A percentile compares a stretch with the other conserved stretches of the same genome.
Evolutionary conservation across 2,888 invertebrate species (phyloP).

Genomic region (Meandrusa payeni): DNA sequence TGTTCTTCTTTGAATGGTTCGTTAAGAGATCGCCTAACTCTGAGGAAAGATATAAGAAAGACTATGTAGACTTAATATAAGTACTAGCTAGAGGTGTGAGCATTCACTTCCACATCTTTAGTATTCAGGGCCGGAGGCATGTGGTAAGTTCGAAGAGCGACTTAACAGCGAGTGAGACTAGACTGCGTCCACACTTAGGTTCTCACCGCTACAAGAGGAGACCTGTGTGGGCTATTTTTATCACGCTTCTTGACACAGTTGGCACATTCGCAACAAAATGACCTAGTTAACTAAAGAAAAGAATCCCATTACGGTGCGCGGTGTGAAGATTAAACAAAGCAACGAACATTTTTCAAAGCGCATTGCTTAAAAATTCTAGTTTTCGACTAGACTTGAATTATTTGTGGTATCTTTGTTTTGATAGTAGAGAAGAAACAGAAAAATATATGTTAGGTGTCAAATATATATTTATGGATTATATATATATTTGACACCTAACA

Average conservation of each 20-base stretch:
- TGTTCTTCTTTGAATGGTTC: slow-evolving; percentile 8
- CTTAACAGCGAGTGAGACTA: slow-evolving; percentile 5
- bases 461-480: too few relatives aligned
- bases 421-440: too few relatives aligned
- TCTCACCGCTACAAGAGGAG: slow-evolving; percentile 4
- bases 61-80: background rate
- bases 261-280: slow-evolving; percentile 11
- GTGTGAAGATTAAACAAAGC: slow-evolving; percentile 1
- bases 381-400: too few relatives aligned
- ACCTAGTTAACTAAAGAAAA: slow-evolving; percentile 20
- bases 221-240: slow-evolving; percentile 17
- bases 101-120: slow-evolving; percentile 3
- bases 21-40: too few relatives aligned
- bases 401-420: too few relatives aligned
- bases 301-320: slow-evolving; percentile 12
- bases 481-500: too few relatives aligned
- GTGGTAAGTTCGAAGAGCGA: slow-evolving; percentile 3
- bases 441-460: too few relatives aligned
- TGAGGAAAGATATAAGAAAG: background rate
- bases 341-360: background rate
- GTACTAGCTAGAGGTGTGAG: slow-evolving; percentile 2
- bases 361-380: background rate
- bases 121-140: slow-evolving; percentile 12
- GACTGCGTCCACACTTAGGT: slow-evolving; percentile 9
- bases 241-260: slow-evolving; percentile 19